phyloP scores from a whole-genome alignment of 2,797 vertebrate species.

The Hippocampus kuda region DNA sequence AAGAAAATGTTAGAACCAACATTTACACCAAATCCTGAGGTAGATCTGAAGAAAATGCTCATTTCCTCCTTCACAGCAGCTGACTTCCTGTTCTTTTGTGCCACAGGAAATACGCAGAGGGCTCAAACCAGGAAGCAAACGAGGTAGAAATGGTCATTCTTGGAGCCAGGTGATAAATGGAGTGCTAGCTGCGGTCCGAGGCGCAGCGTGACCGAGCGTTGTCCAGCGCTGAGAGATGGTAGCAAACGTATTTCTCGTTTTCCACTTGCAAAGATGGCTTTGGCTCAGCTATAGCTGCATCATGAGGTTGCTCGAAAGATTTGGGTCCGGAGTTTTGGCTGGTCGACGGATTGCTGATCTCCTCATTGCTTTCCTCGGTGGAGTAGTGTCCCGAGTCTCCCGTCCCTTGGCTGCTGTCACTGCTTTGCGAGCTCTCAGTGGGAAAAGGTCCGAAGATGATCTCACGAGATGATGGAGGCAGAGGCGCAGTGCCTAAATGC shows the following conservation, averaged over 20 bases:
- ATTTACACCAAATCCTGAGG: conserved; percentile 63
- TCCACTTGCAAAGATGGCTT: conserved; percentile 37
- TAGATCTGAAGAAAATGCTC: conserved; percentile 42
- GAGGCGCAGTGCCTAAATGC: conserved; percentile 44
- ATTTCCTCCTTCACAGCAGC: conserved; percentile 40
- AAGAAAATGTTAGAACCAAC: conserved; percentile 41
- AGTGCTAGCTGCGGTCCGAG: conserved; percentile 11
- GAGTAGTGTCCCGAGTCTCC: conserved; percentile 89
- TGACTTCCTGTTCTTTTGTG: conserved; percentile 33
- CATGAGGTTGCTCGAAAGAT: conserved; percentile 25
- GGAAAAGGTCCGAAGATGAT: conserved; percentile 57
- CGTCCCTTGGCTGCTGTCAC: conserved; percentile 83
- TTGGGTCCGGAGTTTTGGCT: conserved; percentile 45
- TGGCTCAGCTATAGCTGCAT: conserved; percentile 8
- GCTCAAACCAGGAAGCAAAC: conserved; percentile 36
- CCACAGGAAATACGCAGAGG: conserved; percentile 23
- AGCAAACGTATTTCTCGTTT: conserved; percentile 28
- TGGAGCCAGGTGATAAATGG: conserved; percentile 6
- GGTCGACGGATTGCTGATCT: conserved; percentile 67
- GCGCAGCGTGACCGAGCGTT: conserved; percentile 14
- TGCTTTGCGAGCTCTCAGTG: conserved; percentile 77
- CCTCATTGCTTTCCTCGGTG: conserved; percentile 74
- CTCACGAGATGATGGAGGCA: conserved; percentile 56
- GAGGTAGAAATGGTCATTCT: conserved; percentile 37
- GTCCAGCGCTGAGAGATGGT: conserved; percentile 20